These are phyloP conservation scores for Vimba vimba DNA, from an alignment of 2,113 vertebrate species.

Conservation along the genomic window DNA sequence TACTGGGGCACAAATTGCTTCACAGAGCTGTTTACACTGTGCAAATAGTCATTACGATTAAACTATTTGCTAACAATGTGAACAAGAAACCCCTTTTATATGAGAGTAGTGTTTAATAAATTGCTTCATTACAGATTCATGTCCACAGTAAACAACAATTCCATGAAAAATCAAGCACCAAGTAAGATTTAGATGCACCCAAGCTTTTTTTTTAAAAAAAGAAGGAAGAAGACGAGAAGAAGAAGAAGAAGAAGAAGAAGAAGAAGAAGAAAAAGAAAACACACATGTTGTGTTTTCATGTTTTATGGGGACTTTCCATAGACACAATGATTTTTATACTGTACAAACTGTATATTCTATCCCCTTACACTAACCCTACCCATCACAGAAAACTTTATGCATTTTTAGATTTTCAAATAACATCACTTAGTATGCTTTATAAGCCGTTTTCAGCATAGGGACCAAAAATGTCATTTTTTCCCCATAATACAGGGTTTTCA, in stretches of 20 bases:
- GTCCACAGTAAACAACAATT: constrained; percentile 7
- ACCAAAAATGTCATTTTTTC: too few relatives aligned
- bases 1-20: background rate
- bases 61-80: constrained; percentile 19
- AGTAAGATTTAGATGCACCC: background rate
- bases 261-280: background rate
- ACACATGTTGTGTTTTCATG: background rate
- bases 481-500: too few relatives aligned
- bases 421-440: too few relatives aligned
- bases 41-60: constrained; percentile 24
- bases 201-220: background rate
- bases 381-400: too few relatives aligned
- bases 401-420: too few relatives aligned
- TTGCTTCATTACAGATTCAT: constrained; percentile 19
- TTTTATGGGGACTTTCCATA: too few relatives aligned
- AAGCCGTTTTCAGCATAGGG: too few relatives aligned
- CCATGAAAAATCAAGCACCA: background rate
- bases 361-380: too few relatives aligned
- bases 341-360: too few relatives aligned
- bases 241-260: too few relatives aligned
- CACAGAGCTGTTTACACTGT: background rate
- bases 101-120: constrained; percentile 16
- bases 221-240: too few relatives aligned
- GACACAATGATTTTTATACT: too few relatives aligned
- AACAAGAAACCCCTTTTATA: constrained; percentile 3